A percentile compares a stretch with the other conserved stretches of the same genome.
Conservation (phyloP, 2,797 vertebrate species). For the Aythya fuligula region DNA sequence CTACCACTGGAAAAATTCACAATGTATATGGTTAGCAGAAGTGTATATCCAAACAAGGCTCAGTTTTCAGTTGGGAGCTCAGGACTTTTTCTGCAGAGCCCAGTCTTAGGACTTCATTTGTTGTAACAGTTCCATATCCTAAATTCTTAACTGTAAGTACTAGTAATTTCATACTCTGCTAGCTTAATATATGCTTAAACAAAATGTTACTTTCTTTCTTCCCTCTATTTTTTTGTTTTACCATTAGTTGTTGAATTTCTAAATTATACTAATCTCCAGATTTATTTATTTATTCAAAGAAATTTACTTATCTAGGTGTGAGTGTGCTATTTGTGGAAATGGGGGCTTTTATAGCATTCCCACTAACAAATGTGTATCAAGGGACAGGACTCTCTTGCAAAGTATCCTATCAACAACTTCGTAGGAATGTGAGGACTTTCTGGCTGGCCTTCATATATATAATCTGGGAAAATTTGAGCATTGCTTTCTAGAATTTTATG, state of each 20-base stretch:
- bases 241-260: background rate
- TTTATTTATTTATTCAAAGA: background rate
- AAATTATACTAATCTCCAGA: background rate
- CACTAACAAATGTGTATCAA: background rate
- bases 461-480: background rate
- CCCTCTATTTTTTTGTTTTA: background rate
- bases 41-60: background rate
- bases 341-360: background rate
- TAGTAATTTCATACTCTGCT: background rate
- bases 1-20: background rate
- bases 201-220: background rate
- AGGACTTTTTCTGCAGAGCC: background rate
- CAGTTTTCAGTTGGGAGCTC: background rate
- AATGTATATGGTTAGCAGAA: background rate
- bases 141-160: background rate
- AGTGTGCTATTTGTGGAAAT: background rate
- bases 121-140: background rate
- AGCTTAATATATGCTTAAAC: background rate
- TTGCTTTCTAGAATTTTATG: background rate
- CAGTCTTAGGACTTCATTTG: background rate
- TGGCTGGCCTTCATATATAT: background rate
- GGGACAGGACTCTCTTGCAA: background rate
- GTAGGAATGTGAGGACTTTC: background rate
- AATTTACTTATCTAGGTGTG: background rate
- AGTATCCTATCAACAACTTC: background rate